Evolutionary conservation across 2,888 invertebrate species (phyloP), one percentile per base, ranked within the genome.

Genomic region (Agelastica alni): DNA sequence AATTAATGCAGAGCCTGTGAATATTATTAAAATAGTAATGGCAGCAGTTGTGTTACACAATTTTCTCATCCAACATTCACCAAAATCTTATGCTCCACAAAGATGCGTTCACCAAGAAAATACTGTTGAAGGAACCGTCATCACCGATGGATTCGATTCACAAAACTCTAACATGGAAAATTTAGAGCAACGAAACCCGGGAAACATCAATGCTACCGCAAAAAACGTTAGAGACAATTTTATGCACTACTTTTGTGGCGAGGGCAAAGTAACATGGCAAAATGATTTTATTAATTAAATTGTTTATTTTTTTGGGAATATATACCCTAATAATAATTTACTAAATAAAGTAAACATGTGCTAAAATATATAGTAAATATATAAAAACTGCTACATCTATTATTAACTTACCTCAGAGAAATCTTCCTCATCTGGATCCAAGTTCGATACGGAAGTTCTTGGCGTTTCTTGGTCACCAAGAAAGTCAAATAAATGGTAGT

Each of bases 401-500:
- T 6, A 22, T 1, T 7, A 22, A 22, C 22, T 22, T 22, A 22
- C 4, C 7, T 6, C 4, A 22, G n/a, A 10, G n/a, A n/a, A n/a
- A n/a, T n/a, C n/a, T n/a, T n/a, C n/a, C n/a, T 32, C n/a, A 32
- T 32, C 32, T 7, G 32, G 5, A 32, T 32, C 17, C 18, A 39
- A 39, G 12, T 39, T 39, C 6, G 39, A 18, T 2, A 17, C 16
- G 12, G 39, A 39, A 5, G 9, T 6, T 6, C 22, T 39, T 5
- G 39, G 39, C 16, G 16, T 39, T 9, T 17, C 16, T 39, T 39
- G 39, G 17, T 39, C 39, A 14, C 18, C 17, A 12, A 39, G 2
- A 39, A 39, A 39, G 12, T 39, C 18, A 16, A 39, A 39, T 39
- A 39, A 39, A 16, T 39, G 4, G 39, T 17, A 39, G 39, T 39